Conservation (phyloP, 2,888 invertebrate genomes). For the Trichogramma dendrolimi region DNA sequence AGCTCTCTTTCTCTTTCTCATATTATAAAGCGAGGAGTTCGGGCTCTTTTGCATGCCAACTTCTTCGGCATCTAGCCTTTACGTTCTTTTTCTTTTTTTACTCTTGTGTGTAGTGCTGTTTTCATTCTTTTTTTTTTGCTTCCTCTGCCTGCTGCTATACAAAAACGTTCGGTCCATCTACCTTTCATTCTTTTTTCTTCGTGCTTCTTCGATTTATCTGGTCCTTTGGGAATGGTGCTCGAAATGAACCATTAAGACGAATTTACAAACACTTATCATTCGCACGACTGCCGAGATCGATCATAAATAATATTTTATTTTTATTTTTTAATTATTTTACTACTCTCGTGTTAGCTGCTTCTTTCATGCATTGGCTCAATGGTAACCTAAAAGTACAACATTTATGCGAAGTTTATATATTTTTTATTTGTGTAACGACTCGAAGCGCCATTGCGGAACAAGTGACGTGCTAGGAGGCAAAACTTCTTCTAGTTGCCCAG, state of each 20-base stretch:
- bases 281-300: too few relatives aligned
- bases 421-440: not conserved
- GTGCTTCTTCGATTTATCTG: slow-evolving; percentile 9
- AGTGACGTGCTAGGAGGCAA: slow-evolving; percentile 30
- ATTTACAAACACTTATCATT: too few relatives aligned
- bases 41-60: slow-evolving; percentile 53
- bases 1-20: too few relatives aligned
- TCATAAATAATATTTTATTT: too few relatives aligned
- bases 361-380: too few relatives aligned
- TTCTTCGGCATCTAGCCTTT: slow-evolving; percentile 49
- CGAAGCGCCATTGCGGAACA: slow-evolving; percentile 28
- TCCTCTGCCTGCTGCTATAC: slow-evolving; percentile 23
- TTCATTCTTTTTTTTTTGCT: slow-evolving; percentile 32
- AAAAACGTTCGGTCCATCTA: too few relatives aligned
- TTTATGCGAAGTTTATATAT: not conserved
- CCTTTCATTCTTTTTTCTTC: slow-evolving; percentile 23
- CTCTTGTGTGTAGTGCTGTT: slow-evolving; percentile 43
- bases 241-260: too few relatives aligned
- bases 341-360: too few relatives aligned
- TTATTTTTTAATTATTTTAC: too few relatives aligned
- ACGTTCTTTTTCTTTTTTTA: slow-evolving; percentile 31
- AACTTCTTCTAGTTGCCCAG: slow-evolving; percentile 30
- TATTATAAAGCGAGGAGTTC: slow-evolving; percentile 40
- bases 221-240: too few relatives aligned
- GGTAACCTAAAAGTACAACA: not conserved